These are phyloP conservation scores for Thereva unica DNA, from an alignment of 2,888 invertebrate species.

Conservation along the genomic window DNA sequence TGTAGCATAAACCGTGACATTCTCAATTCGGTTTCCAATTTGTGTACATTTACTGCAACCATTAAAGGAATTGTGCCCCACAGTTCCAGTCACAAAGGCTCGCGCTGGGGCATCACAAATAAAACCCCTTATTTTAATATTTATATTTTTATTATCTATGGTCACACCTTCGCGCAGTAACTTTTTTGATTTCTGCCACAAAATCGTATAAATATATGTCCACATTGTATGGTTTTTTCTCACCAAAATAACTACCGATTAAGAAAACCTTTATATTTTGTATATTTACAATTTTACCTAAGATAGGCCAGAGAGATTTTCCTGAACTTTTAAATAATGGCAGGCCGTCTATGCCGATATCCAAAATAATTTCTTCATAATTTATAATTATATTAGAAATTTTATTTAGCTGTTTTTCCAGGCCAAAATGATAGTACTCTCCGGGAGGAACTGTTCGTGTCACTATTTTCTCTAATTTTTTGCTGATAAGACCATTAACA, in stretches of 20 bases:
- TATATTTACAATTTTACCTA: conserved; percentile 38
- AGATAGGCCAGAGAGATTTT: conserved; percentile 39
- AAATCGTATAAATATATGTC: conserved; percentile 31
- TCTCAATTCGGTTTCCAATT: conserved; percentile 16
- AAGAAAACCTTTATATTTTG: conserved; percentile 33
- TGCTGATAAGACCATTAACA: too few relatives aligned
- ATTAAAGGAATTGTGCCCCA: conserved; percentile 26
- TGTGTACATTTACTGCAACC: conserved; percentile 22
- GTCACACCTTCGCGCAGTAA: conserved; percentile 9
- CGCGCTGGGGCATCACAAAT: conserved; percentile 42
- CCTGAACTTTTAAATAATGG: conserved; percentile 41
- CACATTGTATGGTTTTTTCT: conserved; percentile 22
- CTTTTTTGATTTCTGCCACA: conserved; percentile 25
- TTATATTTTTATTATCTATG: conserved; percentile 17
- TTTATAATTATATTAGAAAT: conserved; percentile 19
- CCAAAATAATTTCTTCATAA: conserved; percentile 38
- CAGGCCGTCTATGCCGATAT: conserved; percentile 39
- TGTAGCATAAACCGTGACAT: conserved; percentile 5
- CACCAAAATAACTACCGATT: conserved; percentile 33
- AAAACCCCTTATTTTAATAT: conserved; percentile 37
- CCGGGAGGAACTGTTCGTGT: conserved; percentile 32
- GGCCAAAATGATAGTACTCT: conserved; percentile 39
- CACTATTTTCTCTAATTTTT: background rate
- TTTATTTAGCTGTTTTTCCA: conserved; percentile 35
- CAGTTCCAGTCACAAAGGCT: conserved; percentile 21